phyloP scores from a whole-genome alignment of 2,113 vertebrate species.

The Zosterops lateralis region DNA sequence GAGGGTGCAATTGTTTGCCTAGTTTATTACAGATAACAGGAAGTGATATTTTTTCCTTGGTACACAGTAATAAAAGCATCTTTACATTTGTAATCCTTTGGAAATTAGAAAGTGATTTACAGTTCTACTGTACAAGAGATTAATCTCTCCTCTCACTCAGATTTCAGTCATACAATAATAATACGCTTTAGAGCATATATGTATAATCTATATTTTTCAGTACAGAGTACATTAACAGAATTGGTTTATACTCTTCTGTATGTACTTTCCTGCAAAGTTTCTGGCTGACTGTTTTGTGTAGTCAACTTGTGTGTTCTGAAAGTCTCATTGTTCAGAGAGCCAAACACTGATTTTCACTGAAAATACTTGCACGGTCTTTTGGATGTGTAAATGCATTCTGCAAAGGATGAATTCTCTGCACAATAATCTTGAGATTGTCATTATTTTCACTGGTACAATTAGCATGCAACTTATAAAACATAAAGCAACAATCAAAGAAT shows the following conservation, averaged over 20 bases:
- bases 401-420: neutral
- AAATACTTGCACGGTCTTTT: neutral
- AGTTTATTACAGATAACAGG: neutral
- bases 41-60: neutral
- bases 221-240: neutral
- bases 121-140: neutral
- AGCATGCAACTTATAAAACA: neutral
- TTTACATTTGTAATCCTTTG: neutral
- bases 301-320: neutral
- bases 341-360: neutral
- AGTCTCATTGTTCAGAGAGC: neutral
- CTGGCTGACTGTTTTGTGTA: neutral
- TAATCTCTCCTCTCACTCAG: neutral
- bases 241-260: neutral
- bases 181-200: neutral
- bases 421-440: neutral
- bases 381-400: neutral
- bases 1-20: neutral
- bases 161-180: neutral
- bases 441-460: neutral
- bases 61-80: neutral
- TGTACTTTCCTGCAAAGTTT: neutral
- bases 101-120: neutral
- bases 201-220: neutral
- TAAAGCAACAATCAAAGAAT: neutral